Base-by-base conservation (phyloP, 2,888 invertebrate genomes). In the Cancer borealis region DNA sequence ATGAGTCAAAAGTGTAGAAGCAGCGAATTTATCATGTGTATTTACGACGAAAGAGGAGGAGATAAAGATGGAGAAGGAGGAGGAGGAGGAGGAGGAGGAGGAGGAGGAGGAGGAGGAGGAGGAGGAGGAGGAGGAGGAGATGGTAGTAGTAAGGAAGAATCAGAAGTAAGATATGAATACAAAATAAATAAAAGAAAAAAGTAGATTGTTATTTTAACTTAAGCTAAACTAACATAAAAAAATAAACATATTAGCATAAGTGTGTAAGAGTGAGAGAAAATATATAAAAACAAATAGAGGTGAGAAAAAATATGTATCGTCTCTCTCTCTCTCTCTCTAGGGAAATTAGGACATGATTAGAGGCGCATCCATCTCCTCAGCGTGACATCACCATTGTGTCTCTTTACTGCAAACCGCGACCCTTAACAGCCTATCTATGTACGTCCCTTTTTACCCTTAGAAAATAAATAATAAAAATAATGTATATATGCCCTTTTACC, bases 31-130 rank as follows among this genome's bases (percentile, higher is more conserved):
- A 79, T 79, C 30, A 79, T 79, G 79, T 79, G 79, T 79, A 26
- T 79, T 79, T 79, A 79, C 79, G 30, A 79, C 10, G 79, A 79
- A 14, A 30, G 66, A 66, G 21, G 66, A 66, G 66, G n/a, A 66
- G 66, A 14, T 17, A 21, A 21, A 79, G 79, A 30, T 30, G 79
- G 30, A 79, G 79, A 10, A 66, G 66, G 66, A n/a, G 66, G 66
- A n/a, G 66, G 66, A n/a, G 66, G 66, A n/a, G 66, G 66, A n/a
- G 66, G 66, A n/a, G 66, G 66, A n/a, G 66, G 66, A n/a, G 66
- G 66, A n/a, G 66, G 66, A n/a, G 66, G 66, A n/a, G 66, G n/a
- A 5, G 66, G n/a, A n/a, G 66, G n/a, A 79, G 30, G 21, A 12
- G 10, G 10, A 79, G 30, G 21, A 10, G 30, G 79, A 3, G 26